Evolutionary conservation across 2,888 invertebrate genomes (phyloP).

Genomic region (Exephanes ischioxanthus): DNA sequence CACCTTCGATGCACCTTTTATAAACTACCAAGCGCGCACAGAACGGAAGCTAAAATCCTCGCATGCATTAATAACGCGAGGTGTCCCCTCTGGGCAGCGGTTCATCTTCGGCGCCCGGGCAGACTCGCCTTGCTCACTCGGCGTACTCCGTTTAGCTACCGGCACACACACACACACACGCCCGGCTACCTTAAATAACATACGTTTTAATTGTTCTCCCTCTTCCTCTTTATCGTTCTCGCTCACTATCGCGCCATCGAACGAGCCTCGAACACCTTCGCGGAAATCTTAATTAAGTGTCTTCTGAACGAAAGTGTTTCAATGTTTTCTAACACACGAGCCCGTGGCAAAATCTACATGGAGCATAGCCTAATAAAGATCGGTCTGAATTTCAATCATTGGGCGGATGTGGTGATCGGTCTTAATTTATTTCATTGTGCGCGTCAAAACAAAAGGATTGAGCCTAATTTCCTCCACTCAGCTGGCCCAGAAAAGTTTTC

Average conservation of each 20-base stretch:
- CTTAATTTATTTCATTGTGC: not conserved
- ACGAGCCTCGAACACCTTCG: not conserved
- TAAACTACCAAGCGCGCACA: constrained; percentile 39
- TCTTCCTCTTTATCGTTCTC: not conserved
- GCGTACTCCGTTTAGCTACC: constrained; percentile 71
- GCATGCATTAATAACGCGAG: constrained; percentile 84
- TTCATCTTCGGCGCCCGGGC: constrained; percentile 80
- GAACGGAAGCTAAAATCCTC: constrained; percentile 83
- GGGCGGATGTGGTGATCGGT: not conserved
- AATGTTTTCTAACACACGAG: not conserved
- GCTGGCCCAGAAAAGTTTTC: not conserved
- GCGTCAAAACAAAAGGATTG: not conserved
- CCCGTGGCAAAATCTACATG: not conserved
- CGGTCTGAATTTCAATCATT: not conserved
- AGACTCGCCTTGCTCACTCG: constrained; percentile 30
- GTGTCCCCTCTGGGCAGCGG: constrained; percentile 84
- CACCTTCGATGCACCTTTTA: constrained; percentile 56
- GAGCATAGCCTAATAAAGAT: not conserved
- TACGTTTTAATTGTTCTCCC: constrained; percentile 76
- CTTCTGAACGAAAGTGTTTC: not conserved
- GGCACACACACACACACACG: constrained; percentile 63
- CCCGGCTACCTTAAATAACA: constrained; percentile 66
- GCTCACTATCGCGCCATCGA: not conserved
- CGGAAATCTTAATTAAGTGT: constrained; percentile 37
- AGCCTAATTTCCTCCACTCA: not conserved